phyloP scores from a whole-genome alignment of 2,797 vertebrate species.

The Nothura maculosa region DNA sequence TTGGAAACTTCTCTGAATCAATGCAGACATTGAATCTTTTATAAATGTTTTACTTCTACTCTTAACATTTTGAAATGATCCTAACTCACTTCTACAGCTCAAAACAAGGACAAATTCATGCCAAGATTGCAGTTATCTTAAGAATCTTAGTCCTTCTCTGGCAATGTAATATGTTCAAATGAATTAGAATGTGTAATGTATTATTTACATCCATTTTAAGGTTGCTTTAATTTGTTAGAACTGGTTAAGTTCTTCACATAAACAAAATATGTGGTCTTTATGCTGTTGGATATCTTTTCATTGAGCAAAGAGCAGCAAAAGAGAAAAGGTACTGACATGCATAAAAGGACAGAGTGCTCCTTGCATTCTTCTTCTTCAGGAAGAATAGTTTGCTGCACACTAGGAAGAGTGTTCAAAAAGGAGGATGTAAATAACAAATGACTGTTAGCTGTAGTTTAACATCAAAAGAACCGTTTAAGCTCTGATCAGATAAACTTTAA shows the following conservation, averaged over 20 bases:
- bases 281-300: background rate
- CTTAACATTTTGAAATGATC: background rate
- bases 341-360: background rate
- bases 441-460: background rate
- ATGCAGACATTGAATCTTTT: background rate
- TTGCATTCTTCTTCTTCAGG: background rate
- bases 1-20: background rate
- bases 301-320: slow-evolving; percentile 11
- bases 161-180: background rate
- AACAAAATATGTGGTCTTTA: background rate
- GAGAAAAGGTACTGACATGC: background rate
- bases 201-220: background rate
- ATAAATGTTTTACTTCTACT: background rate
- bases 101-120: background rate
- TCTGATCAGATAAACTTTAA: background rate
- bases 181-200: background rate
- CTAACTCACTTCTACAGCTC: background rate
- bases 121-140: background rate
- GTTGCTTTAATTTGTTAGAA: background rate
- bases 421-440: background rate
- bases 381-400: background rate
- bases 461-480: background rate
- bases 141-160: background rate
- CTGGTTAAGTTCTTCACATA: background rate
- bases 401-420: background rate